phyloP scores from a whole-genome alignment of 2,797 vertebrate species.

The Anolis apletophallus region DNA sequence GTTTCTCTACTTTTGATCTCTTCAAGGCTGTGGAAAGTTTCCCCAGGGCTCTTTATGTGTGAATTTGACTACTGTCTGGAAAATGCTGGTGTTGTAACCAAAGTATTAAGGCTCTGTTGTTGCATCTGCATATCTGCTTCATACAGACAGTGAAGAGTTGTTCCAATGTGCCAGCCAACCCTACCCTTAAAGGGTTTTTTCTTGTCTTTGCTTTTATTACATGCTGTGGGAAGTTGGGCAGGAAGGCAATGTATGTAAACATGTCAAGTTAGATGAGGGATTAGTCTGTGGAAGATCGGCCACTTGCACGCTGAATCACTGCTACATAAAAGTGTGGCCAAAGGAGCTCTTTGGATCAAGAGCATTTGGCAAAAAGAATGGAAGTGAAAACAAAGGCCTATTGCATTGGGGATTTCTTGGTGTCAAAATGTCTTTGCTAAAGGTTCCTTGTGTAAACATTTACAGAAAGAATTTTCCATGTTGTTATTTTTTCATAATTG shows the following conservation, averaged over 20 bases:
- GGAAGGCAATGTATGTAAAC: constrained; percentile 41
- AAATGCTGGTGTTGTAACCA: not conserved
- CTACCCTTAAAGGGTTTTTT: constrained; percentile 13
- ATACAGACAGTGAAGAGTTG: not conserved
- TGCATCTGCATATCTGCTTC: not conserved
- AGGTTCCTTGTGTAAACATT: constrained; percentile 41
- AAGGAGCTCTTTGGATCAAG: constrained; percentile 27
- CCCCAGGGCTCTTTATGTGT: not conserved
- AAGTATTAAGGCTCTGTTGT: not conserved
- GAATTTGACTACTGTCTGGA: not conserved
- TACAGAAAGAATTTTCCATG: constrained; percentile 22
- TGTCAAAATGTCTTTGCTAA: constrained; percentile 43
- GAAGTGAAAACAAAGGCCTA: constrained; percentile 48
- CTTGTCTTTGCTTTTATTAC: constrained; percentile 19
- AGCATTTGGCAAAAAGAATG: constrained; percentile 36
- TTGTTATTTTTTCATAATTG: constrained; percentile 10
- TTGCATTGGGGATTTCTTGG: constrained; percentile 44
- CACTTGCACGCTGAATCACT: constrained; percentile 36
- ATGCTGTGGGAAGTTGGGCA: constrained; percentile 36
- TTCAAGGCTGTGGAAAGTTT: not conserved
- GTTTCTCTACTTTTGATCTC: not conserved
- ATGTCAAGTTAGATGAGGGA: constrained; percentile 37
- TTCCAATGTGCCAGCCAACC: constrained; percentile 6
- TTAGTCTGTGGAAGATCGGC: constrained; percentile 46
- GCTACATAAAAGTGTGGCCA: constrained; percentile 4